Conservation (phyloP, 2,797 vertebrate species). For the Premnoplex brunnescens region DNA sequence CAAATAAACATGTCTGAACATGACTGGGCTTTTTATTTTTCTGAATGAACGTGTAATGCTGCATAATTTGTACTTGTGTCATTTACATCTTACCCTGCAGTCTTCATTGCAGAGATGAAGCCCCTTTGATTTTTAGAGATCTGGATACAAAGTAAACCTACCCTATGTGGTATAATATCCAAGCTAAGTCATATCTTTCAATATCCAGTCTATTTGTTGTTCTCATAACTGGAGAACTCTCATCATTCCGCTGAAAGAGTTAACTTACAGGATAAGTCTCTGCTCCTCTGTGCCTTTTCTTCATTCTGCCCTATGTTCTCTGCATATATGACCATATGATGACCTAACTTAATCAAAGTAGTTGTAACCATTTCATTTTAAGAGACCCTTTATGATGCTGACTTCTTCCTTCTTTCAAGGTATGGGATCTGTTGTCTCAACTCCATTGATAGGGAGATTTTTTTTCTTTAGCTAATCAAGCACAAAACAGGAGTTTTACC, state of each 20-base stretch:
- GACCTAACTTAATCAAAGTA: not conserved
- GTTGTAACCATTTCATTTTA: not conserved
- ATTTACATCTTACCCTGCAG: not conserved
- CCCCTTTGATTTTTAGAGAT: not conserved
- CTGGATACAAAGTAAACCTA: not conserved
- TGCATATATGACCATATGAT: too few relatives aligned
- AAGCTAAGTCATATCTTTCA: not conserved
- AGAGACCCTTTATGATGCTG: not conserved
- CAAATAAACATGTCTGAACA: not conserved
- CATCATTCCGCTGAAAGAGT: not conserved
- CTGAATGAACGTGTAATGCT: not conserved
- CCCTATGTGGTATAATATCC: not conserved
- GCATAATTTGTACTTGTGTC: not conserved
- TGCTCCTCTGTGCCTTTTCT: not conserved
- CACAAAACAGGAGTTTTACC: not conserved
- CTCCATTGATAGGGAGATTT: not conserved
- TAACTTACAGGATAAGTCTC: not conserved
- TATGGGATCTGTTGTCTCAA: not conserved
- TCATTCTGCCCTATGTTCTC: not conserved
- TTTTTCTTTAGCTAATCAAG: not conserved
- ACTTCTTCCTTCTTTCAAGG: not conserved
- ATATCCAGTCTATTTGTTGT: not conserved
- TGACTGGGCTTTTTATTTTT: not conserved
- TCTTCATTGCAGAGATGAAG: not conserved
- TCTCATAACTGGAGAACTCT: not conserved